Evolutionary conservation across 1,140 invertebrate genomes (phyloP).

Genomic region (Drosophila sulfurigaster): DNA sequence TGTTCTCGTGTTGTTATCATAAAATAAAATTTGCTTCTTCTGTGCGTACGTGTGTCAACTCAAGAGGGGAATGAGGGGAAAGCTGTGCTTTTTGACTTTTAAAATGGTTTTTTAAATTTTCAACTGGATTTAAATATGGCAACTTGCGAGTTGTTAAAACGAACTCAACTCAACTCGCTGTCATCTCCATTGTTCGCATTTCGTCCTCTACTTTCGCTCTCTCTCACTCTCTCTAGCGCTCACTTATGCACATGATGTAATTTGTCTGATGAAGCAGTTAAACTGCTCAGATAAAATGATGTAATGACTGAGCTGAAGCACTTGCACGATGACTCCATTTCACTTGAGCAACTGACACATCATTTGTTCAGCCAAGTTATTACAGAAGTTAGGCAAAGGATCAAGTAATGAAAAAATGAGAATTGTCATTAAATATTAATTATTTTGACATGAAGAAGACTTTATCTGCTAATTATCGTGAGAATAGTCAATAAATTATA

Average conservation of each 20-base stretch:
- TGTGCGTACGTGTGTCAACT: constrained; percentile 42
- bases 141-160: constrained; percentile 47
- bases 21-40: constrained; percentile 60
- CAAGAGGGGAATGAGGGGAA: neutral
- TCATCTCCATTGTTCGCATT: neutral
- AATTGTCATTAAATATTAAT: no score
- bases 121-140: constrained; percentile 50
- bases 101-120: constrained; percentile 43
- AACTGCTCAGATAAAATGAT: constrained; percentile 29
- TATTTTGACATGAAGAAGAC: no score
- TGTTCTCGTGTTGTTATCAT: constrained; percentile 55
- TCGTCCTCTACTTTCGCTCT: neutral
- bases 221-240: no score
- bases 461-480: no score
- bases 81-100: constrained; percentile 53
- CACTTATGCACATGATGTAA: constrained; percentile 30
- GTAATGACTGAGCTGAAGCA: constrained; percentile 13
- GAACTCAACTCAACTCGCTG: constrained; percentile 34
- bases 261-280: constrained; percentile 51
- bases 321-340: neutral
- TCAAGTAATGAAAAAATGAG: no score
- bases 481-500: no score
- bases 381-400: neutral
- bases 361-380: neutral
- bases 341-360: neutral